phyloP scores from a whole-genome alignment of 2,113 vertebrate species.

The Peromyscus californicus region DNA sequence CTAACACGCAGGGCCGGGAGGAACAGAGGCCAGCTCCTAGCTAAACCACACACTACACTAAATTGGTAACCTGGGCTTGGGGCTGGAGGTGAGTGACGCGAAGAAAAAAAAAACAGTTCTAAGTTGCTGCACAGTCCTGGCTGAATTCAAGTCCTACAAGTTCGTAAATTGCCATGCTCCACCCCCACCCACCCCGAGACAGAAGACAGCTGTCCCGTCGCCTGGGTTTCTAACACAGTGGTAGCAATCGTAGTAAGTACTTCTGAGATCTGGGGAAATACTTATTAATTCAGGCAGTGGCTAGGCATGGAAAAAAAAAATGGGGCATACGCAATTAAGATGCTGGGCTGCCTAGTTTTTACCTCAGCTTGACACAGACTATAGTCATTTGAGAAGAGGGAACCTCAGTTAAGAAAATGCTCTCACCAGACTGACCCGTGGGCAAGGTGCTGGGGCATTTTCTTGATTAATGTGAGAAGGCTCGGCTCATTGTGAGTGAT shows the following conservation, averaged over 20 bases:
- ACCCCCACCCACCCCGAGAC: background rate
- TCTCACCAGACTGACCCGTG: background rate
- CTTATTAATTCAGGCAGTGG: background rate
- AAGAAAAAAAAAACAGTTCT: background rate
- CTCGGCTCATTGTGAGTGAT: background rate
- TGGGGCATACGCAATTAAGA: background rate
- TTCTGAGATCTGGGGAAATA: background rate
- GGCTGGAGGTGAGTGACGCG: background rate
- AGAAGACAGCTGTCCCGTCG: background rate
- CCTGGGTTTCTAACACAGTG: background rate
- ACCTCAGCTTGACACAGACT: background rate
- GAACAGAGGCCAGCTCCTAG: background rate
- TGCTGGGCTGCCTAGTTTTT: background rate
- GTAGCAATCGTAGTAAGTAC: background rate
- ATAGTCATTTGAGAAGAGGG: background rate
- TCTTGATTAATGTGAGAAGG: background rate
- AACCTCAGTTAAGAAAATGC: background rate
- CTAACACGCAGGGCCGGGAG: too few species aligned
- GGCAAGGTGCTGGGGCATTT: background rate
- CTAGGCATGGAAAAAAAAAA: background rate
- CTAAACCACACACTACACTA: background rate
- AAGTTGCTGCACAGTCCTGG: background rate
- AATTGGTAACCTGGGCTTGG: background rate
- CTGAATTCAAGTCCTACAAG: background rate
- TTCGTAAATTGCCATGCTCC: background rate